Conservation (phyloP, 2,797 vertebrate species). For the Falco rusticolus region DNA sequence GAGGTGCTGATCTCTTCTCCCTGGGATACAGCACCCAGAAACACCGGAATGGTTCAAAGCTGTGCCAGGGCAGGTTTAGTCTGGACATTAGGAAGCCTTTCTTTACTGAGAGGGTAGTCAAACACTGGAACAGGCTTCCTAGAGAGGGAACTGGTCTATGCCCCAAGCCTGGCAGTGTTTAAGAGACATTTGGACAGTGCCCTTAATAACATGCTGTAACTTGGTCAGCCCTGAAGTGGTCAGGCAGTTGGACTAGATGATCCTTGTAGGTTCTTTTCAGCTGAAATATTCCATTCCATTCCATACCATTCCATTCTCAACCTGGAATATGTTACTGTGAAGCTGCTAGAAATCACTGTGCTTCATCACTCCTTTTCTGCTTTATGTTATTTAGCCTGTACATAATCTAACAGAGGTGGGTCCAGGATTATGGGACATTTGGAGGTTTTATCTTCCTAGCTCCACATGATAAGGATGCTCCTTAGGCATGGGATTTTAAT, state of each 20-base stretch:
- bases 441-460: neutral
- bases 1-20: neutral
- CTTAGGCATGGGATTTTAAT: neutral
- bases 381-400: neutral
- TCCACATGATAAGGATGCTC: neutral
- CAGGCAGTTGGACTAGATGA: neutral
- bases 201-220: neutral
- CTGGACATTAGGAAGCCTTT: no score
- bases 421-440: neutral
- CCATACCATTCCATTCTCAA: neutral
- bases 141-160: rapidly evolving
- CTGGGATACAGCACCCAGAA: neutral
- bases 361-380: neutral
- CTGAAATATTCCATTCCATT: neutral
- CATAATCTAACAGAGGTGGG: neutral
- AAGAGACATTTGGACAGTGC: neutral
- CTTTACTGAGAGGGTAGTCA: neutral
- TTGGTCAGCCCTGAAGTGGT: neutral
- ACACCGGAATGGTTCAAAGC: neutral
- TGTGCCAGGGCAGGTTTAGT: neutral
- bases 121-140: neutral
- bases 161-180: neutral
- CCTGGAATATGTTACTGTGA: neutral
- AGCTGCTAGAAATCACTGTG: neutral
- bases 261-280: neutral